Conservation (phyloP, 1,140 invertebrate genomes). For the Phthorimaea operculella region DNA sequence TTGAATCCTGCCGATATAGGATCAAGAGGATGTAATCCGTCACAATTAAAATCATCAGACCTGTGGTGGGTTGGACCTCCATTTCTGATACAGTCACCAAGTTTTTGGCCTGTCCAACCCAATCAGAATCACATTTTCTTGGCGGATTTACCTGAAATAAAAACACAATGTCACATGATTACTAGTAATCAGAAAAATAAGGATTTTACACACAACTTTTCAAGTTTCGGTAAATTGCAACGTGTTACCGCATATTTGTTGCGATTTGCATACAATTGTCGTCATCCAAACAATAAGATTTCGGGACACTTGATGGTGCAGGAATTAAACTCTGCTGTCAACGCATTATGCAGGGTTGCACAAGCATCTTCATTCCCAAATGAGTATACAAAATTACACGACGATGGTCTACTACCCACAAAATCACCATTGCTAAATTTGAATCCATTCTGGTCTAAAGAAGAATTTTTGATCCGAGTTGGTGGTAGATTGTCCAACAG, state of each 20-base stretch:
- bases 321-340: constrained; percentile 3
- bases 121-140: not conserved
- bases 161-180: constrained; percentile 1
- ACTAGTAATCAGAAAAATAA: not conserved
- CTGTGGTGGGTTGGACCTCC: constrained; percentile 7
- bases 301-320: not conserved
- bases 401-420: not conserved
- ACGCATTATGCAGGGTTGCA: constrained; percentile 5
- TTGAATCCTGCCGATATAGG: constrained; percentile 6
- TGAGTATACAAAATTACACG: not conserved
- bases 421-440: not conserved
- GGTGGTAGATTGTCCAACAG: constrained; percentile 4
- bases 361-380: not conserved
- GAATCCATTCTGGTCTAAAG: not conserved
- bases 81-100: not conserved
- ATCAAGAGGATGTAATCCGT: not conserved
- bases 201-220: not conserved
- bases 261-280: constrained; percentile 4
- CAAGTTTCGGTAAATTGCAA: constrained; percentile 7
- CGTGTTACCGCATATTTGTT: not conserved
- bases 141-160: constrained; percentile 1
- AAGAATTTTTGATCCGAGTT: not conserved
- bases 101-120: not conserved
- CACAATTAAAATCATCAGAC: not conserved
- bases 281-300: constrained; percentile 1